Conservation (phyloP, 2,888 invertebrate species). For the Cremastinae sp. region DNA sequence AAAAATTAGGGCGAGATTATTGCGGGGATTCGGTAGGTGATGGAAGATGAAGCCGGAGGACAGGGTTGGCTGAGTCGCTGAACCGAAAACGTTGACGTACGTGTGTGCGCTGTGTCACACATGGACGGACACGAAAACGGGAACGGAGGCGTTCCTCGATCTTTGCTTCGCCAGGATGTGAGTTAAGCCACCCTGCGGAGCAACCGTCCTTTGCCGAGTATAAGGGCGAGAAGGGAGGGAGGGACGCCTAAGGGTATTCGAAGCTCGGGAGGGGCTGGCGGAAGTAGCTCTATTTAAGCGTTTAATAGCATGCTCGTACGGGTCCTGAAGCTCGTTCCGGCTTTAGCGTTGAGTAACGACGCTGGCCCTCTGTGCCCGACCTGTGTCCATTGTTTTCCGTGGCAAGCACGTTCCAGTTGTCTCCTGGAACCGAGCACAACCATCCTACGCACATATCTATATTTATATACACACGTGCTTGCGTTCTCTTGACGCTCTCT, state of each 20-base stretch:
- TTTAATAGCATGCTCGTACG: constrained; percentile 67
- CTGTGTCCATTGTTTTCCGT: constrained; percentile 64
- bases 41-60: neutral
- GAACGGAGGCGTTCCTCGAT: constrained; percentile 45
- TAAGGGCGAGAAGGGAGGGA: constrained; percentile 49
- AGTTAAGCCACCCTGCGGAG: constrained; percentile 49
- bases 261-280: constrained; percentile 17
- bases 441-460: constrained; percentile 14
- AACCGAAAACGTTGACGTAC: constrained; percentile 40
- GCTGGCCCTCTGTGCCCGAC: constrained; percentile 50
- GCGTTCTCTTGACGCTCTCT: too few relatives aligned
- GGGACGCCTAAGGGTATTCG: constrained; percentile 20
- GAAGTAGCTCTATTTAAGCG: constrained; percentile 64
- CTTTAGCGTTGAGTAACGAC: constrained; percentile 65
- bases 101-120: too few relatives aligned
- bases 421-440: constrained; percentile 37
- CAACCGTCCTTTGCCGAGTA: constrained; percentile 33
- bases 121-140: constrained; percentile 30
- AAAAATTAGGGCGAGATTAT: constrained; percentile 12
- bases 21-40: neutral
- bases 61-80: constrained; percentile 40
- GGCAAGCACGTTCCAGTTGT: constrained; percentile 52
- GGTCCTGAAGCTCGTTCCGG: constrained; percentile 61
- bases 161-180: constrained; percentile 50
- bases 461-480: neutral